phyloP scores from a whole-genome alignment of 2,888 invertebrate species.

The Euproctis similis region DNA sequence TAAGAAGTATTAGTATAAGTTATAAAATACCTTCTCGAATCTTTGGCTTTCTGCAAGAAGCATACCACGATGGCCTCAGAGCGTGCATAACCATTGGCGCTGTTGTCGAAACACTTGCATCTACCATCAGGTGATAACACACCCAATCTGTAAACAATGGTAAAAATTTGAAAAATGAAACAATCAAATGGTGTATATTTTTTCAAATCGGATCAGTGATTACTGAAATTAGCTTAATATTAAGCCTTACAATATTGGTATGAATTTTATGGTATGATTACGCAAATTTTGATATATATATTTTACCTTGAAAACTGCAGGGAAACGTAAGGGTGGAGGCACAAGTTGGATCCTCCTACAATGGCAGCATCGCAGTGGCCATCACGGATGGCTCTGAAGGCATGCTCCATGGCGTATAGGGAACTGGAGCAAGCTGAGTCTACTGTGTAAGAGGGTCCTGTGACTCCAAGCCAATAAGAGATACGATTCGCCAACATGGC shows the following conservation, averaged over 20 bases:
- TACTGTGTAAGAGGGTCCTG: conserved; percentile 90
- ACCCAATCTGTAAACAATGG: conserved; percentile 74
- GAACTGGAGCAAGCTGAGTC: conserved; percentile 98
- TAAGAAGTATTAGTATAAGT: no score
- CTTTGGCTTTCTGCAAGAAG: conserved; percentile 82
- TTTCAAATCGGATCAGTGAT: no score
- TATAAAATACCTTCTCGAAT: conserved; percentile 79
- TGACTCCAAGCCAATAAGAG: conserved; percentile 90
- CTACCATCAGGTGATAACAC: conserved; percentile 89
- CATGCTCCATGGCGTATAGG: conserved; percentile 89
- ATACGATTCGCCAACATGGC: conserved; percentile 95
- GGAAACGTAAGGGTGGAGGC: conserved; percentile 90
- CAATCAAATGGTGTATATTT: no score
- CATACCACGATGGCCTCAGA: conserved; percentile 84
- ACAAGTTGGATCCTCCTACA: conserved; percentile 90
- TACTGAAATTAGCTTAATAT: no score
- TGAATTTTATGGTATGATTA: no score
- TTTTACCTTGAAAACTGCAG: conserved; percentile 88
- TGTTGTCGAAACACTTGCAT: conserved; percentile 93
- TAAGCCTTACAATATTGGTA: no score
- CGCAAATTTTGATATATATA: no score
- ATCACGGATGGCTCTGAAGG: conserved; percentile 83
- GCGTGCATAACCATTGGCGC: conserved; percentile 88
- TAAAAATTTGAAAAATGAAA: no score
- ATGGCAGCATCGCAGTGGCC: conserved; percentile 93